Evolutionary conservation across 2,113 vertebrate genomes (phyloP).

Genomic region (Phalacrocorax aristotelis): DNA sequence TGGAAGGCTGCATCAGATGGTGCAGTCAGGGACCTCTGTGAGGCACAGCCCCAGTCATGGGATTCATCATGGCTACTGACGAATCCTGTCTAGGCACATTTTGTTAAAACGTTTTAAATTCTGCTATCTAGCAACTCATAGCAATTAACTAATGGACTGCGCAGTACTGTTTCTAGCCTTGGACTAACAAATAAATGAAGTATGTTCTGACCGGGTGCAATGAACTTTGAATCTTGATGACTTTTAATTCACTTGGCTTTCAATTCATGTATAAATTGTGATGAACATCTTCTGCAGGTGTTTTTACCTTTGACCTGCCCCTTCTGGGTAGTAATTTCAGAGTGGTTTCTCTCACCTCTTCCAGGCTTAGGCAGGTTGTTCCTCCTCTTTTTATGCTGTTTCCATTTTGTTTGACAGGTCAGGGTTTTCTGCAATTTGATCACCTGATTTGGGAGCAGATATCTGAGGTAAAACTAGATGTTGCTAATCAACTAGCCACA

Average conservation of each 20-base stretch:
- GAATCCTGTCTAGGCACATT: not conserved
- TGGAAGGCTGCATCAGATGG: not conserved
- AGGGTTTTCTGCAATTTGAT: not conserved
- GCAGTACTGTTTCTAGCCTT: not conserved
- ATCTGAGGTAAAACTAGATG: not conserved
- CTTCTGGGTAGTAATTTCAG: not conserved
- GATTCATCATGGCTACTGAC: not conserved
- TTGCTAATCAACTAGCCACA: not conserved
- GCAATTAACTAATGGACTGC: not conserved
- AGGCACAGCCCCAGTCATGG: not conserved
- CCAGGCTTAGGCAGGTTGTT: not conserved
- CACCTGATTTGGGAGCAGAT: not conserved
- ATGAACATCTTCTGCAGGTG: not conserved
- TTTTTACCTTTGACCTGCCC: not conserved
- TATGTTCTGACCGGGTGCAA: not conserved
- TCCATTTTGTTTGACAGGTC: not conserved
- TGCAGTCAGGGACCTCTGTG: not conserved
- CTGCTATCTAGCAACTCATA: not conserved
- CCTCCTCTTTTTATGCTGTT: not conserved
- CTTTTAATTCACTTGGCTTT: not conserved
- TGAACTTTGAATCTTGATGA: not conserved
- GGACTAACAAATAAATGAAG: not conserved
- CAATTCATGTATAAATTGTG: not conserved
- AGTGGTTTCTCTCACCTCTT: not conserved
- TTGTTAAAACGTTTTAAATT: not conserved